Conservation (phyloP, 2,113 vertebrate species). For the Crotalus helleri region DNA sequence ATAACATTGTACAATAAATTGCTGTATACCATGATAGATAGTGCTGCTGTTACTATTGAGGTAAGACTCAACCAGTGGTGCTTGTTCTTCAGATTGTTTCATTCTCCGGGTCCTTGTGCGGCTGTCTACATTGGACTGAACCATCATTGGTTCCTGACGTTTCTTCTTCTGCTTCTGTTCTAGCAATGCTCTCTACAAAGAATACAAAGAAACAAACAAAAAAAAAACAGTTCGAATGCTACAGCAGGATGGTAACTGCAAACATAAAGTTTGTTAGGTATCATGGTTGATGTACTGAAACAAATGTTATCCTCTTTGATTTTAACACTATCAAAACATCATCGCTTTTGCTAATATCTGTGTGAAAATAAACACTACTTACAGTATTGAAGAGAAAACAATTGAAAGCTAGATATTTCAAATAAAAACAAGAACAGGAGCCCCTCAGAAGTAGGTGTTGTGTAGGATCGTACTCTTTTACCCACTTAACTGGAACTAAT, state of each 20-base stretch:
- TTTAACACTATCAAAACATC: neutral
- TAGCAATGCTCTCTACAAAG: constrained; percentile 83
- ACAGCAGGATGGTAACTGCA: neutral
- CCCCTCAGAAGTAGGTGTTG: neutral
- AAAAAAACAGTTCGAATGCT: neutral
- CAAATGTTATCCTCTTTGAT: constrained; percentile 11
- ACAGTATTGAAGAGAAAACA: neutral
- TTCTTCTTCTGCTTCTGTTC: constrained; percentile 99
- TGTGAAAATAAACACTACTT: neutral
- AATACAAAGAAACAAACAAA: constrained; percentile 9
- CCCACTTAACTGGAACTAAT: neutral
- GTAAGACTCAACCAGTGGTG: constrained; percentile 93
- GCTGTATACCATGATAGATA: constrained; percentile 85
- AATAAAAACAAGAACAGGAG: neutral
- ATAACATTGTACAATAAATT: constrained; percentile 4
- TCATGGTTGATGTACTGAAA: neutral
- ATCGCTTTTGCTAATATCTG: neutral
- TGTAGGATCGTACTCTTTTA: neutral
- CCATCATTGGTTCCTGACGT: constrained; percentile 97
- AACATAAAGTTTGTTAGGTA: neutral
- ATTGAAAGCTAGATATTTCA: neutral
- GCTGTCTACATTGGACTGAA: constrained; percentile 91
- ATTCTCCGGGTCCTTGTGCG: constrained; percentile 84
- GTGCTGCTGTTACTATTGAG: constrained; percentile 95
- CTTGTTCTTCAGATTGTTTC: constrained; percentile 93